Evolutionary conservation across 2,797 vertebrate genomes (phyloP).

Genomic region (Characodon lateralis): DNA sequence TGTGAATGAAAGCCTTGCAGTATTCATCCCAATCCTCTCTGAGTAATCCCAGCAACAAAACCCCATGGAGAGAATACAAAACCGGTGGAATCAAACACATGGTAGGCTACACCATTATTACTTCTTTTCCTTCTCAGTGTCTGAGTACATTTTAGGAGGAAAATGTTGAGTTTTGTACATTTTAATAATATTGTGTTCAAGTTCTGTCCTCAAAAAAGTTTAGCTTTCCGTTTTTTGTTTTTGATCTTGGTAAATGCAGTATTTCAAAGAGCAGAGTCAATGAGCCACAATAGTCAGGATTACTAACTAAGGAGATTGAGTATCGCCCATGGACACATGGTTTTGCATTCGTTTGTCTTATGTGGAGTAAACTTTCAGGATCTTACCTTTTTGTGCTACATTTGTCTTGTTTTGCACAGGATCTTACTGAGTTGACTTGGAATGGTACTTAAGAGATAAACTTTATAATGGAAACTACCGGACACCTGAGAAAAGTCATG

Average conservation of each 20-base stretch:
- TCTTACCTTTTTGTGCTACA: slow-evolving; percentile 24
- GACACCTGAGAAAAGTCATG: slow-evolving; percentile 37
- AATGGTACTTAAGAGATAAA: slow-evolving; percentile 18
- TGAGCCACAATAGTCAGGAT: slow-evolving; percentile 66
- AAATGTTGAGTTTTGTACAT: background rate
- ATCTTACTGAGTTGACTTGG: slow-evolving; percentile 20
- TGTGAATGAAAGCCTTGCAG: slow-evolving; percentile 49
- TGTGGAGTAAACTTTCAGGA: slow-evolving; percentile 33
- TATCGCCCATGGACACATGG: slow-evolving; percentile 66
- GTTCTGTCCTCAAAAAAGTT: background rate
- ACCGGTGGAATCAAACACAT: slow-evolving; percentile 32
- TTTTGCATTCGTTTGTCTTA: slow-evolving; percentile 44
- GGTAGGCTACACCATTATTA: background rate
- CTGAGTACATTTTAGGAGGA: background rate
- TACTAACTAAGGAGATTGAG: slow-evolving; percentile 45
- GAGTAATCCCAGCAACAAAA: slow-evolving; percentile 36
- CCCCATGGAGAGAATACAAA: slow-evolving; percentile 38
- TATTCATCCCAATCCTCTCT: slow-evolving; percentile 56
- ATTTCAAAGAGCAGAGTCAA: slow-evolving; percentile 62
- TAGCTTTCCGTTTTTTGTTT: background rate
- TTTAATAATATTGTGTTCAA: background rate
- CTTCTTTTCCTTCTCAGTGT: background rate
- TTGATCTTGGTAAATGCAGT: background rate
- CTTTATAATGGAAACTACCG: slow-evolving; percentile 59
- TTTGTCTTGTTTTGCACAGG: slow-evolving; percentile 14